phyloP scores from a whole-genome alignment of 2,113 vertebrate genomes.

The Irena cyanogastra region DNA sequence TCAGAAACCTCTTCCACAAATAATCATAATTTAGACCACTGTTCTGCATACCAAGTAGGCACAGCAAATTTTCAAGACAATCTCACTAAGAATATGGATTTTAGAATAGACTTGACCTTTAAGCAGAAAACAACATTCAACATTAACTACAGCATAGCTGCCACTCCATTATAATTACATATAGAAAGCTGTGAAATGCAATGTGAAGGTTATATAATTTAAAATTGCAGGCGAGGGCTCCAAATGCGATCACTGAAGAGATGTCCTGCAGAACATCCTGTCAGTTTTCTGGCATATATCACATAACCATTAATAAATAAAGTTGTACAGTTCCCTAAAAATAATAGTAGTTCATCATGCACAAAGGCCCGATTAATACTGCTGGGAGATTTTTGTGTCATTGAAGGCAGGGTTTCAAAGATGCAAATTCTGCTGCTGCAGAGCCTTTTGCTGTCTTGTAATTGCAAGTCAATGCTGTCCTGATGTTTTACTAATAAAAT shows the following conservation, averaged over 20 bases:
- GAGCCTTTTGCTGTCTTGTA: background rate
- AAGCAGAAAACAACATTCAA: conserved; percentile 40
- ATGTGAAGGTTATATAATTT: conserved; percentile 29
- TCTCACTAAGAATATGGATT: conserved; percentile 40
- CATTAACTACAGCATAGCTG: conserved; percentile 40
- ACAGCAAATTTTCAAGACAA: conserved; percentile 12
- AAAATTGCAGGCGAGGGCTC: background rate
- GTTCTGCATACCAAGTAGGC: conserved; percentile 20
- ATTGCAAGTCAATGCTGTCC: background rate
- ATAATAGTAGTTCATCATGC: background rate
- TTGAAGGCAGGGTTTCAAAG: background rate
- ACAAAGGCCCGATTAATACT: background rate
- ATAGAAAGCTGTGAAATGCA: conserved; percentile 17
- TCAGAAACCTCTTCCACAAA: conserved; percentile 29
- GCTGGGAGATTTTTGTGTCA: background rate
- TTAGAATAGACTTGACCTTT: conserved; percentile 60
- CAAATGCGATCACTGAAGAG: background rate
- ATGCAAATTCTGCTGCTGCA: background rate
- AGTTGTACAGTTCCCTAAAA: conserved; percentile 29
- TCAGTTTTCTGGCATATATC: conserved; percentile 15
- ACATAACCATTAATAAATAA: conserved; percentile 8
- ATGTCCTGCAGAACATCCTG: conserved; percentile 27
- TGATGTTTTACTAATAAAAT: background rate
- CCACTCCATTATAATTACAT: conserved; percentile 18
- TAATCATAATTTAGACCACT: conserved; percentile 11